Percentiles rank a stretch among this genome's conserved stretches.
phyloP scores from a whole-genome alignment of 2,888 invertebrate species.

The Idaea dimidiata region DNA sequence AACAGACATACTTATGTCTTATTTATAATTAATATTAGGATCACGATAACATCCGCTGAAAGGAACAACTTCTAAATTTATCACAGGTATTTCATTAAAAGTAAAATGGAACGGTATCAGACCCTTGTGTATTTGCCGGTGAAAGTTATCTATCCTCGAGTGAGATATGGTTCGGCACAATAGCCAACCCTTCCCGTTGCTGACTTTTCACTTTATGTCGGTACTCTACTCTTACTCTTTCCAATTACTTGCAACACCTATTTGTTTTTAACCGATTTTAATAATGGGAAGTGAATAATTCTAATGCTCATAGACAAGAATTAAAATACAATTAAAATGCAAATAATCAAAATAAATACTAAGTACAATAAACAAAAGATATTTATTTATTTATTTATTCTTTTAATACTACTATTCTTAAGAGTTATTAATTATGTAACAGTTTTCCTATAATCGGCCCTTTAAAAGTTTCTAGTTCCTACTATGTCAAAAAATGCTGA shows the following conservation, averaged over 20 bases:
- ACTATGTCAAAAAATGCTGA: too few relatives aligned
- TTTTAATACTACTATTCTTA: too few relatives aligned
- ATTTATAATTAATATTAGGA: neutral
- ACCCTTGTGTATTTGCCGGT: constrained; percentile 45
- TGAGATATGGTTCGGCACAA: constrained; percentile 50
- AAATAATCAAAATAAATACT: too few relatives aligned
- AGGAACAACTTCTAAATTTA: constrained; percentile 30
- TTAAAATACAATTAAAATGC: too few relatives aligned
- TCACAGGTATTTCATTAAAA: constrained; percentile 40
- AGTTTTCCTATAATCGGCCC: too few relatives aligned
- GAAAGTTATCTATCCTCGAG: constrained; percentile 47
- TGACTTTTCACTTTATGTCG: constrained; percentile 33
- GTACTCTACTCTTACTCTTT: constrained; percentile 10
- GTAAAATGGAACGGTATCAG: constrained; percentile 34
- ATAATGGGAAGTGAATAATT: constrained; percentile 2
- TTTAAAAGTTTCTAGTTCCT: too few relatives aligned
- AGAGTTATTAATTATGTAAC: too few relatives aligned
- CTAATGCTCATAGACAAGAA: too few relatives aligned
- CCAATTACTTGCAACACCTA: constrained; percentile 16
- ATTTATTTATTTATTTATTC: too few relatives aligned
- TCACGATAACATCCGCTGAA: constrained; percentile 9
- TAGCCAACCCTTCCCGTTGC: constrained; percentile 41
- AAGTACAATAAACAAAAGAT: too few relatives aligned
- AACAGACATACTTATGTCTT: too few relatives aligned
- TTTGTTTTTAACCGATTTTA: constrained; percentile 19